Percentiles rank a stretch among this genome's conserved stretches.
Evolutionary conservation across 2,888 invertebrate species (phyloP).

Genomic region (Torymus auratus): DNA sequence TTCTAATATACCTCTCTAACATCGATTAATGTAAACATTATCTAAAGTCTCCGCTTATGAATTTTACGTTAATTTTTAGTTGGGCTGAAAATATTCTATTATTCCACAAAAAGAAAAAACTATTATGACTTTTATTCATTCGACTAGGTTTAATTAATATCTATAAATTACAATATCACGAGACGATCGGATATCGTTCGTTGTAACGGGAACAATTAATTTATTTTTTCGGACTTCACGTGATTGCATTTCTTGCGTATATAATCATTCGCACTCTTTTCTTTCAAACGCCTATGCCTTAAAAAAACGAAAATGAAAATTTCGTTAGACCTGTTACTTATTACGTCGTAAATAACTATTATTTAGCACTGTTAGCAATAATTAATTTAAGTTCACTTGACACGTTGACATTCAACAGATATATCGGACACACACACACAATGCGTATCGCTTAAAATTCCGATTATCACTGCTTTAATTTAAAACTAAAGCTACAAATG

Average conservation of each 20-base stretch:
- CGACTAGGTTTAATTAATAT: conserved; percentile 58
- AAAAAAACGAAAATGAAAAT: conserved; percentile 39
- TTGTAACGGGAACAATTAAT: conserved; percentile 44
- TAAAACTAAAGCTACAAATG: conserved; percentile 27
- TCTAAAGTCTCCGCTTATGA: conserved; percentile 34
- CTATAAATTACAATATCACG: conserved; percentile 55
- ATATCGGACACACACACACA: conserved; percentile 15
- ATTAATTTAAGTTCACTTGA: conserved; percentile 38
- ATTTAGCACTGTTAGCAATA: conserved; percentile 46
- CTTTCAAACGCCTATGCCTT: conserved; percentile 7
- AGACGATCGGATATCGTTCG: conserved; percentile 46
- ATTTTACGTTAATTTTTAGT: conserved; percentile 39
- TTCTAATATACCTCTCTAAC: conserved; percentile 37
- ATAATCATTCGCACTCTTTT: conserved; percentile 18
- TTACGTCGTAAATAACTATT: conserved; percentile 25
- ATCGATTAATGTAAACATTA: conserved; percentile 48
- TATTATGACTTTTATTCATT: conserved; percentile 59
- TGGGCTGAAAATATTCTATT: conserved; percentile 47
- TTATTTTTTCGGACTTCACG: conserved; percentile 25
- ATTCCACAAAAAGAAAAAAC: conserved; percentile 49
- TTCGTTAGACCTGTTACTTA: conserved; percentile 32
- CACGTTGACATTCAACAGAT: conserved; percentile 29
- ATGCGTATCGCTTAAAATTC: conserved; percentile 30
- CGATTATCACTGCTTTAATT: conserved; percentile 33
- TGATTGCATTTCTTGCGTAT: conserved; percentile 37